Percentiles rank a stretch among this genome's conserved stretches.
phyloP scores from a whole-genome alignment of 2,888 invertebrate genomes.

The Antheraea yamamai region DNA sequence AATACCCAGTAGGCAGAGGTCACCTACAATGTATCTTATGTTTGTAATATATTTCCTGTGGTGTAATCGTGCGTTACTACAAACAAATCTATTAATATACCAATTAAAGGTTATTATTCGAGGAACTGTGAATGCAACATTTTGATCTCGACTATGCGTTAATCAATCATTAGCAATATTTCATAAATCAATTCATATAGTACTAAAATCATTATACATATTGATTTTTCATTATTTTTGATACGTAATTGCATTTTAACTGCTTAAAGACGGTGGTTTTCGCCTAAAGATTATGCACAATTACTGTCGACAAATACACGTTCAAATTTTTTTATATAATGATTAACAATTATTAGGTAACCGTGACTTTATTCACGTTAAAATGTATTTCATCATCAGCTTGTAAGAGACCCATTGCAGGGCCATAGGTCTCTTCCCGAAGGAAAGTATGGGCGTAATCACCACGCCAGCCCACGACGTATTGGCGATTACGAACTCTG shows the following conservation, averaged over 20 bases:
- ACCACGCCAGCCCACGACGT: no score
- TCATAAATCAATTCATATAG: not conserved
- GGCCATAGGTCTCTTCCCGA: no score
- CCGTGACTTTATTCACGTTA: no score
- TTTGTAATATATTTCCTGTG: slow-evolving; percentile 53
- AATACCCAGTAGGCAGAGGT: not conserved
- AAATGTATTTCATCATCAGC: no score
- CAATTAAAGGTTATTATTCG: slow-evolving; percentile 16
- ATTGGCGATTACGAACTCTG: no score
- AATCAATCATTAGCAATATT: slow-evolving; percentile 9
- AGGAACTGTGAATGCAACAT: slow-evolving; percentile 16
- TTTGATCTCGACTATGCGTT: slow-evolving; percentile 18
- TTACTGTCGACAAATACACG: no score
- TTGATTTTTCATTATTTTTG: not conserved
- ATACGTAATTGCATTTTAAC: not conserved
- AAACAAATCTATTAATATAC: slow-evolving; percentile 15
- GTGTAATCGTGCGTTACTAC: slow-evolving; percentile 22
- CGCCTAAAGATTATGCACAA: not conserved
- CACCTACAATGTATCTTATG: slow-evolving; percentile 22
- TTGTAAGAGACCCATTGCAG: no score
- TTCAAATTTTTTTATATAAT: no score
- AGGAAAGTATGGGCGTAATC: no score
- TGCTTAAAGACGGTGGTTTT: not conserved
- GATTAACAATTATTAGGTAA: no score
- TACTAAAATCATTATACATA: not conserved